Conservation (phyloP, 2,888 invertebrate genomes). For the Taphrorychus bicolor region DNA sequence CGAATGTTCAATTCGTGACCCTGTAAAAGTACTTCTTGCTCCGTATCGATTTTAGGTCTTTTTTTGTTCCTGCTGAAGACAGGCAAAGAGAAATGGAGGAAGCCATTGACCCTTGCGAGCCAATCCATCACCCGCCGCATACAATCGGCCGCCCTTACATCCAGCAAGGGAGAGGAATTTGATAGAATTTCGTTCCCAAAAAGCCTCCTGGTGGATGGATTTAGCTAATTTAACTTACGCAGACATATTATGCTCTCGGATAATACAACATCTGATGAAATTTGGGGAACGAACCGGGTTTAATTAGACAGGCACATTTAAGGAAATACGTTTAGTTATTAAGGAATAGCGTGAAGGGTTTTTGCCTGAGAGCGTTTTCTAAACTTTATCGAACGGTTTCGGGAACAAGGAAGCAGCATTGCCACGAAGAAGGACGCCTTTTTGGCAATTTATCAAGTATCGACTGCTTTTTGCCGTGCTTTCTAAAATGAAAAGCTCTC, state of each 20-base stretch:
- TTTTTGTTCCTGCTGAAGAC: slow-evolving; percentile 62
- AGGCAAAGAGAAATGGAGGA: slow-evolving; percentile 68
- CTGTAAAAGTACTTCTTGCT: slow-evolving; percentile 46
- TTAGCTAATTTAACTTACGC: slow-evolving; percentile 18
- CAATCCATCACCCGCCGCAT: slow-evolving; percentile 61
- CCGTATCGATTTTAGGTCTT: slow-evolving; percentile 55
- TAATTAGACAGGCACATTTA: background rate
- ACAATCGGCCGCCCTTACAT: slow-evolving; percentile 46
- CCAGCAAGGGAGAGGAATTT: slow-evolving; percentile 36
- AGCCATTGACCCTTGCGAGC: slow-evolving; percentile 68
- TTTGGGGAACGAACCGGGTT: background rate
- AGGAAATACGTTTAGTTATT: background rate
- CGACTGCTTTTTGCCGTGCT: background rate
- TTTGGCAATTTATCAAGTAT: background rate
- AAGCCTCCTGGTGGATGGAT: slow-evolving; percentile 25
- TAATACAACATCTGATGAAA: slow-evolving; percentile 3
- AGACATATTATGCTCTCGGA: slow-evolving; percentile 1
- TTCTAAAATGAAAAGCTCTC: background rate
- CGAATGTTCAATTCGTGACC: slow-evolving; percentile 20
- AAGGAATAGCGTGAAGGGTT: background rate
- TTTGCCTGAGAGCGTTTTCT: background rate
- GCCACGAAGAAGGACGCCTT: background rate
- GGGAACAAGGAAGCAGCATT: background rate
- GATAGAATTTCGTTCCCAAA: slow-evolving; percentile 39
- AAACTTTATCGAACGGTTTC: background rate